Evolutionary conservation across 2,113 vertebrate species (phyloP).

Genomic region (Lophotis ruficrista): DNA sequence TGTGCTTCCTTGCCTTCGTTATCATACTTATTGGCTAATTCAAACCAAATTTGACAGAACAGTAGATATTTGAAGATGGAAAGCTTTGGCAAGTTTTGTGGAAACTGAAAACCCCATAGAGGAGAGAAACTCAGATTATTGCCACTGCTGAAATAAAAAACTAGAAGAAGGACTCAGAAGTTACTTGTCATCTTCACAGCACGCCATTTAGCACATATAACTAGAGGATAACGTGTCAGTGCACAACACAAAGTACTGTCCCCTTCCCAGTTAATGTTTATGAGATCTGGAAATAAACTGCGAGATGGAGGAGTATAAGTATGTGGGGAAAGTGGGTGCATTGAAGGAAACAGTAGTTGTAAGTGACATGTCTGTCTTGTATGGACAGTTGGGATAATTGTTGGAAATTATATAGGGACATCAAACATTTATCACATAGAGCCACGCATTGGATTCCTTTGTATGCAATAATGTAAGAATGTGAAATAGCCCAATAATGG

Average conservation of each 20-base stretch:
- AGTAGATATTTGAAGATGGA: background rate
- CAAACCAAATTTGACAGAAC: background rate
- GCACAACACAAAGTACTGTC: background rate
- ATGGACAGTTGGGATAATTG: background rate
- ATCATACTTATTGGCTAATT: background rate
- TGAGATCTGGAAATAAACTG: background rate
- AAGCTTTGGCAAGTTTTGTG: background rate
- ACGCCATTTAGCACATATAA: background rate
- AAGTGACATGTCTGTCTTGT: background rate
- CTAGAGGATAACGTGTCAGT: background rate
- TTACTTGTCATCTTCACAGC: background rate
- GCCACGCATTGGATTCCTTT: background rate
- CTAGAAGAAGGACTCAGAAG: background rate
- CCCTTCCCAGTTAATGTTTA: background rate
- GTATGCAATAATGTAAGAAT: background rate
- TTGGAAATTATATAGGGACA: background rate
- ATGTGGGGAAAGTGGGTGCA: background rate
- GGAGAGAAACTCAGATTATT: background rate
- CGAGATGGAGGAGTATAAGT: background rate
- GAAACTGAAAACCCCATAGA: background rate
- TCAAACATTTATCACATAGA: background rate
- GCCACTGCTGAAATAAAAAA: background rate
- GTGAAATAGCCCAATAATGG: background rate
- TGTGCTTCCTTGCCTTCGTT: background rate
- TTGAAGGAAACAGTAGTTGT: background rate